phyloP scores from a whole-genome alignment of 64 coral and sea anemone genomes.

The Montipora capricornis region DNA sequence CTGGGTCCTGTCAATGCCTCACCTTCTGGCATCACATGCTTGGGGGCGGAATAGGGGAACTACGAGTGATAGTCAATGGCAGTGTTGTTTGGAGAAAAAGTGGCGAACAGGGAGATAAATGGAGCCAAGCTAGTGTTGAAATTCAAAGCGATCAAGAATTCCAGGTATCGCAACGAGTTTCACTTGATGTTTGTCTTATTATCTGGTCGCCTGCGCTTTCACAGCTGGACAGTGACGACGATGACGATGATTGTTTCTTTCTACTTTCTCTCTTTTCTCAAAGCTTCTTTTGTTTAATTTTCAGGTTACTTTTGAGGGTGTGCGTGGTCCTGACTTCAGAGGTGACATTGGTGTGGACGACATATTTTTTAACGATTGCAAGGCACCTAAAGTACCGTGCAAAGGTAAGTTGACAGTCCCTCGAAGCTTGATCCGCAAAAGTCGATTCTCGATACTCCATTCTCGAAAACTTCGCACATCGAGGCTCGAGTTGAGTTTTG shows the following conservation, averaged over 20 bases:
- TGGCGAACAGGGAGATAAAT: conserved; percentile 38
- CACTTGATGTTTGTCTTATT: too few species aligned
- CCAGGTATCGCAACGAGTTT: neutral
- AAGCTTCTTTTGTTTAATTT: neutral
- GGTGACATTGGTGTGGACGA: conserved; percentile 35
- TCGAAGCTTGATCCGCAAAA: too few species aligned
- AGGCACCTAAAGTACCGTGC: neutral
- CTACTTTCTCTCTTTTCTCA: neutral
- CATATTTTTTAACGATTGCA: conserved; percentile 5
- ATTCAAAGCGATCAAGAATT: neutral
- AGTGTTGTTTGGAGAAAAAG: conserved; percentile 5
- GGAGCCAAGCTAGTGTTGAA: conserved; percentile 8
- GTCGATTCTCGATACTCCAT: too few species aligned
- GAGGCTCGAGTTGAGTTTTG: too few species aligned
- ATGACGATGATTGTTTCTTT: neutral
- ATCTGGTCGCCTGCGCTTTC: neutral
- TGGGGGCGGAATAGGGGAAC: conserved; percentile 7
- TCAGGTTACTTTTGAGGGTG: conserved; percentile 31
- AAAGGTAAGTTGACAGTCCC: too few species aligned
- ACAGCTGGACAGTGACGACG: neutral
- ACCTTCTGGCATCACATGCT: conserved; percentile 45
- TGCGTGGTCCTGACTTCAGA: neutral
- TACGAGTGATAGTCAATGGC: neutral
- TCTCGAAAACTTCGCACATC: too few species aligned
- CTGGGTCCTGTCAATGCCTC: neutral